Conservation (phyloP, 2,888 invertebrate genomes). For the Protonemura montana region DNA sequence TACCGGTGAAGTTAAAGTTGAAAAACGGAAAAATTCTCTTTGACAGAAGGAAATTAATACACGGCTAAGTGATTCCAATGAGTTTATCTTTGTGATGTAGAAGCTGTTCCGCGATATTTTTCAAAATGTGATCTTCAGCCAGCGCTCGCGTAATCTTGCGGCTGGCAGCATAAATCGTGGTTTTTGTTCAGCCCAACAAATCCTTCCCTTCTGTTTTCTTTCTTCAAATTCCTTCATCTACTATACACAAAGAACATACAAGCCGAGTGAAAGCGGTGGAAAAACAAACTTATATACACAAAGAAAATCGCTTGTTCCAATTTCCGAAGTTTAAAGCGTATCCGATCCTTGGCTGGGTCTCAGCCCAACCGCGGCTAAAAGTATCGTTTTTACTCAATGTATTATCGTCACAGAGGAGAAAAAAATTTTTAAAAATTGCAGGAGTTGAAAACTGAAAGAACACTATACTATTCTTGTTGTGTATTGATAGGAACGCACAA, state of each 20-base stretch:
- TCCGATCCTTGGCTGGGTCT: not conserved
- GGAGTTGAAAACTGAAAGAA: not conserved
- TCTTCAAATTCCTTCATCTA: slow-evolving; percentile 30
- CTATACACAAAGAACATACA: slow-evolving; percentile 34
- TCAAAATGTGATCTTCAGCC: slow-evolving; percentile 15
- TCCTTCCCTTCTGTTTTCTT: slow-evolving; percentile 32
- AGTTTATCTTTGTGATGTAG: not conserved
- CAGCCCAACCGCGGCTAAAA: not conserved
- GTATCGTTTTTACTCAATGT: slow-evolving; percentile 16
- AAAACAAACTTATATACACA: slow-evolving; percentile 34
- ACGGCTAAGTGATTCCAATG: not conserved
- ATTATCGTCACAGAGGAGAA: not conserved
- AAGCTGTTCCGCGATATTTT: not conserved
- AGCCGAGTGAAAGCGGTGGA: slow-evolving; percentile 32
- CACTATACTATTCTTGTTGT: not conserved
- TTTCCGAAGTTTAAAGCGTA: slow-evolving; percentile 18
- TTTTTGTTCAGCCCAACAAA: slow-evolving; percentile 31
- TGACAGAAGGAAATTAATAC: not conserved
- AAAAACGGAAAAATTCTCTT: not conserved
- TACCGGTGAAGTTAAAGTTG: not conserved
- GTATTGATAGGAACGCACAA: not conserved
- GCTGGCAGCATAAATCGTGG: slow-evolving; percentile 31
- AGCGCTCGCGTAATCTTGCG: not conserved
- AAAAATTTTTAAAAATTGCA: not conserved
- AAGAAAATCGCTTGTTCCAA: slow-evolving; percentile 34